phyloP scores from a whole-genome alignment of 2,797 vertebrate genomes.

The Hypotaenidia okinawae region DNA sequence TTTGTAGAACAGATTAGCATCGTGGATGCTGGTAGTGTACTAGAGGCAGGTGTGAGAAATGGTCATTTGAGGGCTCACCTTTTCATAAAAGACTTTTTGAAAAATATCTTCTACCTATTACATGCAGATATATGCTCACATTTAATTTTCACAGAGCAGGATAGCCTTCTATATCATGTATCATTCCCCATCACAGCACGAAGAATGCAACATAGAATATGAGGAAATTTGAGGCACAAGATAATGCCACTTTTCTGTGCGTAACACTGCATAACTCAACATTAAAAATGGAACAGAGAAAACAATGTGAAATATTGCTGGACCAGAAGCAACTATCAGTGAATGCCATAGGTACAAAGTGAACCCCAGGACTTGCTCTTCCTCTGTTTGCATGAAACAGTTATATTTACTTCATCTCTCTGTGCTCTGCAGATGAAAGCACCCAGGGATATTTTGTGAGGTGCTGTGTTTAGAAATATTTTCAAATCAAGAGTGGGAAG shows the following conservation, averaged over 20 bases:
- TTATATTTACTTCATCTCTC: neutral
- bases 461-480: neutral
- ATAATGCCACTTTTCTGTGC: neutral
- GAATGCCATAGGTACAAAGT: neutral
- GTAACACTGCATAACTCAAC: neutral
- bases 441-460: neutral
- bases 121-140: neutral
- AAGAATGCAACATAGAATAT: neutral
- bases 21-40: neutral
- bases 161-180: neutral
- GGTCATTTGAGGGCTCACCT: neutral
- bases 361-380: neutral
- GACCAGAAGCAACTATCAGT: neutral
- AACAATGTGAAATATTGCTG: neutral
- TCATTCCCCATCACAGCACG: neutral
- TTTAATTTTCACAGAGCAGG: neutral
- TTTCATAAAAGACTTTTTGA: neutral
- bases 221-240: neutral
- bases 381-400: neutral
- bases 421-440: neutral
- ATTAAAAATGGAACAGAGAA: neutral
- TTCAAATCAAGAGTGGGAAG: neutral
- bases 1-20: neutral
- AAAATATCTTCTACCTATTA: neutral
- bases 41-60: neutral